Evolutionary conservation across 2,888 invertebrate genomes (phyloP), one percentile per base, ranked within the genome.

Genomic region (Ctenicera cuprea): DNA sequence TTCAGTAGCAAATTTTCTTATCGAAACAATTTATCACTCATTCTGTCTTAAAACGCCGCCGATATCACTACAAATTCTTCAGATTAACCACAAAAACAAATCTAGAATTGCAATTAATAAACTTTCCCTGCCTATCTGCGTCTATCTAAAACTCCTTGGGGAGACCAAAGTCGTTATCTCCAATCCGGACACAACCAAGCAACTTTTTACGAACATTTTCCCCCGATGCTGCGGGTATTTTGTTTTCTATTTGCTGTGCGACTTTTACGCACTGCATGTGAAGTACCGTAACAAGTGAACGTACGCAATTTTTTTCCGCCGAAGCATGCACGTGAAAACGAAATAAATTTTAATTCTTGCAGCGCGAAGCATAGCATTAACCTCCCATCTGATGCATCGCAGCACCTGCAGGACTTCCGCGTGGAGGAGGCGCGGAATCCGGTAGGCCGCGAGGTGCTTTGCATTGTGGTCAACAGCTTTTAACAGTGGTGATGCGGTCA

Each of bases 391-490:
- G 18, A 38, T 37, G 38, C 20, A 38, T 38, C 37, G 26, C 22
- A n/a, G 22, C 59, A 64, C 71, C 71, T 66, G 70, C 63, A 75
- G 74, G 76, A 74, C 72, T 78, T 78, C 76, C 75, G 73, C 65
- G 77, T 71, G 73, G 70, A 76, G 78, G 78, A 76, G 77, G 76
- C 67, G 62, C 75, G 78, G 78, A 79, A 78, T 78, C 78, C 77
- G 79, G 79, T 76, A 79, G 78, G 73, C 78, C 77, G 72, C 70
- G 66, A 77, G 77, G 70, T 71, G 72, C 67, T 59, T n/a, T 65
- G 65, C 48, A 66, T 70, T 73, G 73, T 73, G 76, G 71, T 59
- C 71, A 52, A 52, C 26, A 22, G 43, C 43, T 43, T 37, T 18
- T 9, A 41, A 43, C 30, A 41, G 43, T n/a, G 33, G 38, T 20